Evolutionary conservation across 1,140 invertebrate genomes (phyloP).

Genomic region (Acromyrmex heyeri): DNA sequence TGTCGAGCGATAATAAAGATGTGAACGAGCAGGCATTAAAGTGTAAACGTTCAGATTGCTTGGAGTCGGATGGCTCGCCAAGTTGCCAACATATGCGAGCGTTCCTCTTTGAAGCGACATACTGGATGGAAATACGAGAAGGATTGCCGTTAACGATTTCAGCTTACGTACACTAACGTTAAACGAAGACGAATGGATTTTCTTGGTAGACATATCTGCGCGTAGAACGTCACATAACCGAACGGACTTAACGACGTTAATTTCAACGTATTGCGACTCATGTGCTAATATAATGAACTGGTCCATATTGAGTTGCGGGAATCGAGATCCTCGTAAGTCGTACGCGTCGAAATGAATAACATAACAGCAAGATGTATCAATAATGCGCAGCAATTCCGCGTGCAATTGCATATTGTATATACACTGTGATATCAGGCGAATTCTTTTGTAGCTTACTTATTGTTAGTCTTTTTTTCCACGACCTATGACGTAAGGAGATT

Average conservation of each 20-base stretch:
- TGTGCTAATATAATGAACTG: too few species aligned
- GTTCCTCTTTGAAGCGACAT: not conserved
- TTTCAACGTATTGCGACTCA: constrained; percentile 6
- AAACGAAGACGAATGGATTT: constrained; percentile 46
- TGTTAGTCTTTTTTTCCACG: not conserved
- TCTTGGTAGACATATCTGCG: constrained; percentile 24
- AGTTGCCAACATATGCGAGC: not conserved
- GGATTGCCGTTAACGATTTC: constrained; percentile 33
- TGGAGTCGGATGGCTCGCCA: not conserved
- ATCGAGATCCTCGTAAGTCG: not conserved
- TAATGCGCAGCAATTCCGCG: not conserved
- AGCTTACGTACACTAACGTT: not conserved
- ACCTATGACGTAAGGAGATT: not conserved
- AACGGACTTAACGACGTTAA: constrained; percentile 24
- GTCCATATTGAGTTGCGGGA: not conserved
- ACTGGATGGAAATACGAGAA: not conserved
- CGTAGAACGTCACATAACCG: constrained; percentile 20
- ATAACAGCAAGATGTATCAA: constrained; percentile 2
- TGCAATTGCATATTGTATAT: not conserved
- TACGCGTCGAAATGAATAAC: constrained; percentile 22
- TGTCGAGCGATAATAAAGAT: constrained; percentile 5
- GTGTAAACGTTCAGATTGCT: not conserved
- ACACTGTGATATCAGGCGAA: not conserved
- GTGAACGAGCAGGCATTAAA: not conserved
- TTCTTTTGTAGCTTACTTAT: not conserved